Conservation (phyloP, 2,797 vertebrate species). For the Coreius guichenoti region DNA sequence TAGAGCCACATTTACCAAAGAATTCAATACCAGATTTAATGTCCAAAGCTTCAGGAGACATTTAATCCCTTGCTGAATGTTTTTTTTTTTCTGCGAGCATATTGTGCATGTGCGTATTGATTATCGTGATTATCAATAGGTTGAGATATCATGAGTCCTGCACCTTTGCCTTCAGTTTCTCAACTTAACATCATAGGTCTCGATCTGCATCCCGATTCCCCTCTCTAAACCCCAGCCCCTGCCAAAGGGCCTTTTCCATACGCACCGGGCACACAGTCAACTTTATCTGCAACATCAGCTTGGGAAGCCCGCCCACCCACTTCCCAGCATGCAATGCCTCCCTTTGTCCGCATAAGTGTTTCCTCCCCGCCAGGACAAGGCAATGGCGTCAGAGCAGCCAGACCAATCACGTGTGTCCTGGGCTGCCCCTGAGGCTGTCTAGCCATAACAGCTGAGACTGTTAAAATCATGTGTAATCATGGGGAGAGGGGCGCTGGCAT, state of each 20-base stretch:
- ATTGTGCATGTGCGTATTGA: conserved; percentile 3
- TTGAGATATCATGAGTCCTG: not conserved
- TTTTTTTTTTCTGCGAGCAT: conserved; percentile 27
- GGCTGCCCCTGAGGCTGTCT: conserved; percentile 66
- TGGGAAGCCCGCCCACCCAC: conserved; percentile 61
- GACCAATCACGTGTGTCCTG: conserved; percentile 63
- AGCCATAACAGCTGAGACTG: conserved; percentile 74
- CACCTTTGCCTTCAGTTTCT: conserved; percentile 24
- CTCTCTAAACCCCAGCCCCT: conserved; percentile 41
- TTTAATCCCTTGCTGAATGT: not conserved
- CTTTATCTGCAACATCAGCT: conserved; percentile 57
- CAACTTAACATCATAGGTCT: conserved; percentile 10
- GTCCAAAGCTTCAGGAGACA: conserved; percentile 38
- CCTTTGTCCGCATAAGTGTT: conserved; percentile 65
- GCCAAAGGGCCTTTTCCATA: conserved; percentile 60
- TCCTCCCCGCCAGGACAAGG: conserved; percentile 54
- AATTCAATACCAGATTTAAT: conserved; percentile 30
- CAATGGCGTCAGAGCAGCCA: conserved; percentile 60
- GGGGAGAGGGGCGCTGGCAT: conserved; percentile 53
- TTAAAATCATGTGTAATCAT: conserved; percentile 74
- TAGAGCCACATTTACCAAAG: conserved; percentile 37
- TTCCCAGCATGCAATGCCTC: conserved; percentile 58
- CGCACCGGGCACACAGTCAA: conserved; percentile 64
- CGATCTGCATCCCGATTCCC: conserved; percentile 63
- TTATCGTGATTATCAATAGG: not conserved